Conservation (phyloP, 2,888 invertebrate species). For the Stomorhina lunata region DNA sequence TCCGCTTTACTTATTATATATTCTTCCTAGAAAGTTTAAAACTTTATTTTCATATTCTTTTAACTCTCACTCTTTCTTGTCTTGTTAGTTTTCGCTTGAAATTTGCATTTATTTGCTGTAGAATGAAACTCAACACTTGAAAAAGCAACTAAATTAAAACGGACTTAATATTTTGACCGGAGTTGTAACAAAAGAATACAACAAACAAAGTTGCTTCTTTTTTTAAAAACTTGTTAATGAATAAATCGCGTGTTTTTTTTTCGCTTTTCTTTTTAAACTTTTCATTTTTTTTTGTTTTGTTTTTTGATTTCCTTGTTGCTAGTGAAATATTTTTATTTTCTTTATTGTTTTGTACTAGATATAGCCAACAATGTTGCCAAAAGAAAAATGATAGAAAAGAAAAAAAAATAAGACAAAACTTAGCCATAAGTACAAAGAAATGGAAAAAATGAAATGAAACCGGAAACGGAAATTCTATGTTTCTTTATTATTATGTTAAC, state of each 20-base stretch:
- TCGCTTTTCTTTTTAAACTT: not conserved
- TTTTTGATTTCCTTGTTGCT: slow-evolving; percentile 40
- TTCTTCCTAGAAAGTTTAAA: too few species aligned
- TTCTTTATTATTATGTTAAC: slow-evolving; percentile 32
- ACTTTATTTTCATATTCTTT: too few species aligned
- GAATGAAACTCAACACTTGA: not conserved
- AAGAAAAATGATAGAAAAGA: not conserved
- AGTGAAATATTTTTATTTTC: slow-evolving; percentile 15
- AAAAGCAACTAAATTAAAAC: not conserved
- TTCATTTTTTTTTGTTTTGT: slow-evolving; percentile 8
- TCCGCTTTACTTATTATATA: too few species aligned
- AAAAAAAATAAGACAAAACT: slow-evolving; percentile 35
- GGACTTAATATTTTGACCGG: slow-evolving; percentile 41
- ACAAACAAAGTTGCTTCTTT: slow-evolving; percentile 18
- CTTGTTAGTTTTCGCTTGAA: too few species aligned
- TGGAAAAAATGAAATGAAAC: not conserved
- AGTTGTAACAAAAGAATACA: not conserved
- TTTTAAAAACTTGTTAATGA: slow-evolving; percentile 38
- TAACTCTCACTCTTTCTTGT: too few species aligned
- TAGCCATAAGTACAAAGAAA: slow-evolving; percentile 1
- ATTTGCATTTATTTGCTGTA: not conserved
- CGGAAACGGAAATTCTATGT: slow-evolving; percentile 58
- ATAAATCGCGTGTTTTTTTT: slow-evolving; percentile 52
- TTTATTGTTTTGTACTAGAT: slow-evolving; percentile 32
- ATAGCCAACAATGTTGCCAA: slow-evolving; percentile 25